Conservation (phyloP, 2,113 vertebrate genomes). For the Pheucticus melanocephalus region DNA sequence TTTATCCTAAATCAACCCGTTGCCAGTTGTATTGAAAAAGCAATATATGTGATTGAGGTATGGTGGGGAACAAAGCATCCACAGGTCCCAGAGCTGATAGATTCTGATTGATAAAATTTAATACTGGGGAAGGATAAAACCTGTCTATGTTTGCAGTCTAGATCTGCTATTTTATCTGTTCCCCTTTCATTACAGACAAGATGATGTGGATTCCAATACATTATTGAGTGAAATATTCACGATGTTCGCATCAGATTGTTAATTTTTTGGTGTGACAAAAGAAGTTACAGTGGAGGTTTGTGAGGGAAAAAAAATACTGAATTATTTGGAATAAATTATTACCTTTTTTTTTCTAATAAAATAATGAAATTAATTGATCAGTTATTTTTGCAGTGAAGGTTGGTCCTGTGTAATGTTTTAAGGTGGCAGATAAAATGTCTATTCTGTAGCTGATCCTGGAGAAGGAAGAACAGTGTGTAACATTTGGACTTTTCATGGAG, state of each 20-base stretch:
- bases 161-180: constrained; percentile 31
- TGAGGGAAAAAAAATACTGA: not conserved
- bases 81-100: constrained; percentile 19
- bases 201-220: constrained; percentile 25
- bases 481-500: not conserved
- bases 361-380: not conserved
- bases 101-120: constrained; percentile 65
- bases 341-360: not conserved
- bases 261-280: not conserved
- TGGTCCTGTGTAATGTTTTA: not conserved
- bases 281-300: not conserved
- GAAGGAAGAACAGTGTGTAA: not conserved
- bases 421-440: not conserved
- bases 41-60: constrained; percentile 54
- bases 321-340: not conserved
- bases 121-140: constrained; percentile 58
- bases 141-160: not conserved
- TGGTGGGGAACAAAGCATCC: constrained; percentile 30
- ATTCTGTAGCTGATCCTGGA: not conserved
- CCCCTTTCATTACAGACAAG: not conserved
- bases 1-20: constrained; percentile 55
- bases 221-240: constrained; percentile 13
- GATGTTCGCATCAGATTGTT: not conserved
- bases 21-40: constrained; percentile 47
- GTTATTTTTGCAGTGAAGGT: not conserved